These are phyloP conservation scores for Hormiphora californensis DNA, from an alignment of 37 sponge, comb jelly and placozoan genomes.

Conservation along the genomic window DNA sequence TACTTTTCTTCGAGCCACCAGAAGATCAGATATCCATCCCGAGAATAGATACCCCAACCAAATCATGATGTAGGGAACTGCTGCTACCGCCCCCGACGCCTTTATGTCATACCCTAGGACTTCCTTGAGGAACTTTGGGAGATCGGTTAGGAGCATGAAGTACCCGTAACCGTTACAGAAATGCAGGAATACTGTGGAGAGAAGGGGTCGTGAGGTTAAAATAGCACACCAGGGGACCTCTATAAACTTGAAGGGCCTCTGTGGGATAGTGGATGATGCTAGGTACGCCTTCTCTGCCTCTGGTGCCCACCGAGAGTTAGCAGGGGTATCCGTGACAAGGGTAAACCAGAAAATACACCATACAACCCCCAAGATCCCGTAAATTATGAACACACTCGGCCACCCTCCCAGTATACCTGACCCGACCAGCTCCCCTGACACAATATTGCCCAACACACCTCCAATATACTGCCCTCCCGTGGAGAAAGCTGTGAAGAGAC, in stretches of 20 bases:
- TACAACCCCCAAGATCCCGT: background rate
- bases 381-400: conserved; percentile 25
- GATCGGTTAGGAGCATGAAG: conserved; percentile 21
- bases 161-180: conserved; percentile 19
- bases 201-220: background rate
- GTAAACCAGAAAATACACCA: conserved; percentile 8
- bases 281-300: background rate
- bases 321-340: conserved; percentile 9
- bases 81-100: background rate
- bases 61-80: conserved; percentile 20
- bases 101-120: background rate
- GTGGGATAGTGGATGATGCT: background rate
- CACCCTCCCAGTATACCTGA: background rate
- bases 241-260: background rate
- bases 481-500: background rate
- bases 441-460: background rate
- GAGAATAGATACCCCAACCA: background rate
- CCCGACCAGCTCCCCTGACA: background rate
- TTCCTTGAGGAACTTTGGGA: conserved; percentile 28
- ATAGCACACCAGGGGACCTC: conserved; percentile 25
- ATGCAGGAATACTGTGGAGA: background rate
- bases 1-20: background rate
- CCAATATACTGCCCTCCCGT: conserved; percentile 18
- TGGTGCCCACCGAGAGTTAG: background rate
- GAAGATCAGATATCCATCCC: background rate